Evolutionary conservation across 1,140 invertebrate species (phyloP), one percentile per base, ranked within the genome.

Genomic region (Micrasema minimum): DNA sequence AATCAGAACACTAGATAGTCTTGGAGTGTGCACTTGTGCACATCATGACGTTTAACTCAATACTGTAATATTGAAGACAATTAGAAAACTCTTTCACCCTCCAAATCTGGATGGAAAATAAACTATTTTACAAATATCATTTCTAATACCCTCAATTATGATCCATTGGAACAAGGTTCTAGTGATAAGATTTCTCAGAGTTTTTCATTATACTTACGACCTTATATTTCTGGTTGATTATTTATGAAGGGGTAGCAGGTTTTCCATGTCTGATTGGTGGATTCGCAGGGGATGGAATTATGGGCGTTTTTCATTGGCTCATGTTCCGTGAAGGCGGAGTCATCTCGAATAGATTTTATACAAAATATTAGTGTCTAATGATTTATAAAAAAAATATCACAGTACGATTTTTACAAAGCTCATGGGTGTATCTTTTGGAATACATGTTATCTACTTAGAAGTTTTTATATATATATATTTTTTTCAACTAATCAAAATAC

Each of bases 211-310:
- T 7, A 59, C 37, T 38, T 43, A 41, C 16, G 18, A 38, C 18
- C 9, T 59, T 59, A 18, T 38, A 41, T 12, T 14, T 3, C 55
- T n/a, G 43, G 37, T 2, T 14, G 9, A 7, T 35, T 1, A 10
- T 46, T 7, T 11, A 16, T 18, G 48, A 20, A 38, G n/a, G 46
- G 43, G 65, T 20, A 67, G 46, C 71, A 72, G 71, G 14, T 69
- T 68, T 46, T 22, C 18, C 43, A 12, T 7, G 51, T 51, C 11
- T 31, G 2, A 72, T 67, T 68, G 71, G 71, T 31, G 22, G 53
- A 59, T 43, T 43, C 16, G 3, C 3, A 18, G 23, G 38, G 48
- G 69, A 59, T 37, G 45, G 35, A 45, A 57, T 45, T 51, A 55
- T 41, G 31, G 11, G n/a, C 2, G 22, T n/a, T 50, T 68, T 7